A percentile compares a stretch with the other conserved stretches of the same genome.
Conservation (phyloP, 2,797 vertebrate species). For the Acestrorhynchus altus region DNA sequence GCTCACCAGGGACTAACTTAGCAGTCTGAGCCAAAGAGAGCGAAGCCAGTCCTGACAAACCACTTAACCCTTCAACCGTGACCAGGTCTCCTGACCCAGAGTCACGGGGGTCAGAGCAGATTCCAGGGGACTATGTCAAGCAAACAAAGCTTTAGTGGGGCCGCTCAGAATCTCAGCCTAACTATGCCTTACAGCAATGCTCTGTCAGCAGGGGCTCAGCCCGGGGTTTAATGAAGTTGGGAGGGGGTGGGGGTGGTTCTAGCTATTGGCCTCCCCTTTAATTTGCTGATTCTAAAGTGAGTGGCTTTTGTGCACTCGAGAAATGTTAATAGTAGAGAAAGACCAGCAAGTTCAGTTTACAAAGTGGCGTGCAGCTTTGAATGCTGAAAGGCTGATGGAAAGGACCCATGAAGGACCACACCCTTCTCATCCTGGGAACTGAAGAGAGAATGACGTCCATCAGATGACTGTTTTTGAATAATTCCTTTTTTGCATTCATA, state of each 20-base stretch:
- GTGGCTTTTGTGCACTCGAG: not conserved
- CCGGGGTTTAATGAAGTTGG: constrained; percentile 21
- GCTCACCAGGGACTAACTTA: constrained; percentile 27
- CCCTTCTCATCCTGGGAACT: constrained; percentile 1
- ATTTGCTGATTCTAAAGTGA: not conserved
- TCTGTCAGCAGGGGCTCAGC: constrained; percentile 42
- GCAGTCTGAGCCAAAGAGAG: constrained; percentile 30
- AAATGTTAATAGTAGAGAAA: not conserved
- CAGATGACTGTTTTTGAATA: too few species aligned
- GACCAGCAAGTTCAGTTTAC: too few species aligned
- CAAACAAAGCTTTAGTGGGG: constrained; percentile 49
- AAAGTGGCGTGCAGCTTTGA: not conserved
- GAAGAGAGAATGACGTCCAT: not conserved
- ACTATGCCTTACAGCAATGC: constrained; percentile 34
- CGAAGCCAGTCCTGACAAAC: constrained; percentile 24
- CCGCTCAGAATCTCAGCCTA: constrained; percentile 30
- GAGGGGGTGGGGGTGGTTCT: not conserved
- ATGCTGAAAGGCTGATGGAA: constrained; percentile 26
- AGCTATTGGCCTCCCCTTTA: not conserved
- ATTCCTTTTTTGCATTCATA: too few species aligned
- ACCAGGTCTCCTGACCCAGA: constrained; percentile 42
- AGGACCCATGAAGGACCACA: too few species aligned
- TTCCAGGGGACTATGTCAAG: constrained; percentile 37
- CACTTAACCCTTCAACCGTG: constrained; percentile 41
- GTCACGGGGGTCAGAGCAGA: constrained; percentile 47